Base-by-base conservation (phyloP, 2,888 invertebrate species). In the Orchesella flavescens region DNA sequence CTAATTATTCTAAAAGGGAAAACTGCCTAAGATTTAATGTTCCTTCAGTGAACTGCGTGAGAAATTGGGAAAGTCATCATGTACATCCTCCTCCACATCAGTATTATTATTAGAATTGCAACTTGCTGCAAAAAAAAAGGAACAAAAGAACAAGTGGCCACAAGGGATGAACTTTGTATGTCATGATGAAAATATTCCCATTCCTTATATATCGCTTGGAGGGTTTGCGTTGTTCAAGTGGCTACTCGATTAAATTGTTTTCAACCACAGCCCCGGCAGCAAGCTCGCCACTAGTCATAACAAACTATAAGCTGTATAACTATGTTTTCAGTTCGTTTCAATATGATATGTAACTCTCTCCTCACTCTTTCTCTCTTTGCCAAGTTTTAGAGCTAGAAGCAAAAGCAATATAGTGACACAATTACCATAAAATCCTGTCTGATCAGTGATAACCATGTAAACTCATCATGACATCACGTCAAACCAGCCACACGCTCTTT, bases 401-500 rank as follows among this genome's bases (percentile, higher is more conserved):
- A 65, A 65, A 71, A 21, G 44, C 73, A 44, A 65, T 63, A 73
- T 75, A 76, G 77, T 83, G 83, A 71, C 77, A 77, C 77, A 84
- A 84, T 84, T 84, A 84, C 84, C 84, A 84, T 84, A 84, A 85
- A 85, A 85, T 85, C 85, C 85, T 80, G 75, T 69, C 79, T 79
- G 79, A 83, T 85, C 76, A 72, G 79, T 75, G 85, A 85, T 85
- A 85, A 76, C 79, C 85, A 85, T 85, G 85, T 83, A 85, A 78
- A 82, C 81, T 84, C 82, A 76, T 81, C 69, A 57, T 78, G 82
- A 84, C 84, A 84, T 85, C 83, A 83, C 82, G 85, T 85, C 85
- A 83, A 79, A 71, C 72, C 59, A 77, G 72, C 83, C 83, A 83
- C 76, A 83, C 75, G 73, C 65, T 55, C 75, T 82, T 76, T 76